Evolutionary conservation across 2,113 vertebrate genomes (phyloP), one percentile per base, ranked within the genome.

Genomic region (Chiloscyllium plagiosum): DNA sequence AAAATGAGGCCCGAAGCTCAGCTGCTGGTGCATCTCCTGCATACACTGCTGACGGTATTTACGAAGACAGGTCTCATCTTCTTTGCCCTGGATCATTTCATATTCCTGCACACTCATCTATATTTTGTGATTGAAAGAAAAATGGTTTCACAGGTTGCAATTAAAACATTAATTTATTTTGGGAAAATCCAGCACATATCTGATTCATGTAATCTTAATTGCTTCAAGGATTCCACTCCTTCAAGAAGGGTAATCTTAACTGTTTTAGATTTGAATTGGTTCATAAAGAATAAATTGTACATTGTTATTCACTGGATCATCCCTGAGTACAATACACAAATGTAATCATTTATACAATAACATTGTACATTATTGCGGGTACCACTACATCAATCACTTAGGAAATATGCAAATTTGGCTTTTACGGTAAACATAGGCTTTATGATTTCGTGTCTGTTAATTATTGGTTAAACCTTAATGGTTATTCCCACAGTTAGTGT

Each of bases 61-160:
- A 95, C 98, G 98, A n/a, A 99, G 97, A 96, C 98, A 98, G 0
- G 97, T 97, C 96, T 99, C 99, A 29, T 99, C 99, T 96, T 99
- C 99, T 96, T 98, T 97, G 19, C 98, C 98, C 0, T 99, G 98
- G 0, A 99, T 98, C 93, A 99, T 52, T 90, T 99, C 98, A 0
- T 99, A 99, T 96, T 99, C 99, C 97, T 99, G 99, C 95, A 98
- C 97, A 92, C 98, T 99, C 98, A 99, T 99, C 99, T 99, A 97
- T 4, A 90, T 95, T 29, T 42, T 37, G n/a, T 10, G n/a, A 33
- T 66, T 68, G 17, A 29, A 92, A 90, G 29, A 56, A 90, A 65
- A 66, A 37, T n/a, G 33, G 33, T 65, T 52, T 87, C 26, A 52
- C 50, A 19, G 33, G 37, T 93, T 93, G 33, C 61, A 37, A 92